These are phyloP conservation scores for Pluvianellus socialis DNA, from an alignment of 2,113 vertebrate species.

Conservation along the genomic window DNA sequence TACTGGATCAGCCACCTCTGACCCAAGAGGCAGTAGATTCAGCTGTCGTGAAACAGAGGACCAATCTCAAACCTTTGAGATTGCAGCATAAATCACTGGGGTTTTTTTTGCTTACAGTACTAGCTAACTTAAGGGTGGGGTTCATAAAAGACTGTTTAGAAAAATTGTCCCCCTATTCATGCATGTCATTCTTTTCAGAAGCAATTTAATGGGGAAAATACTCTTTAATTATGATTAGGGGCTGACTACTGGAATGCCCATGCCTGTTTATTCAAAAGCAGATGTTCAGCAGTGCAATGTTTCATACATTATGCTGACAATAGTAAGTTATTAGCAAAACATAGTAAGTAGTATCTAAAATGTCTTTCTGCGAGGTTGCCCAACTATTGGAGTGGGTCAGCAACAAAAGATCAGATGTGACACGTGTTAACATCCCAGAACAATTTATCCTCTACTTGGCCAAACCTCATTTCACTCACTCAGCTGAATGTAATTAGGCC, in stretches of 20 bases:
- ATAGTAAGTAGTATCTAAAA: not conserved
- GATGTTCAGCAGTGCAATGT: not conserved
- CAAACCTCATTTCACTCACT: conserved; percentile 6
- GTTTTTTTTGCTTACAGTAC: not conserved
- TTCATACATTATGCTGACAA: conserved; percentile 17
- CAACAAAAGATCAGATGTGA: not conserved
- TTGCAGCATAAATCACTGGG: not conserved
- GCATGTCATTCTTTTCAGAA: not conserved
- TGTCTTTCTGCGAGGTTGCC: not conserved
- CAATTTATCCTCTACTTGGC: not conserved
- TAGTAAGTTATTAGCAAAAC: conserved; percentile 13
- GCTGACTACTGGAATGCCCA: conserved; percentile 12
- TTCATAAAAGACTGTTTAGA: not conserved
- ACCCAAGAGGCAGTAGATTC: not conserved
- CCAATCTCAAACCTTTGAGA: not conserved
- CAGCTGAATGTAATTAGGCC: conserved; percentile 21
- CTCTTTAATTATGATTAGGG: not conserved
- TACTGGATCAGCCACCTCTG: not conserved
- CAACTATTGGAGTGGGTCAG: not conserved
- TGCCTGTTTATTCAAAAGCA: conserved; percentile 20
- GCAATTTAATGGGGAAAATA: not conserved
- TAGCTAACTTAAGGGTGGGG: not conserved
- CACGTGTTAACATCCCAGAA: not conserved
- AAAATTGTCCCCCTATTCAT: not conserved
- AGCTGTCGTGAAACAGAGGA: not conserved